Conservation (phyloP, 2,797 vertebrate species). For the Hyperoplus lanceolatus region DNA sequence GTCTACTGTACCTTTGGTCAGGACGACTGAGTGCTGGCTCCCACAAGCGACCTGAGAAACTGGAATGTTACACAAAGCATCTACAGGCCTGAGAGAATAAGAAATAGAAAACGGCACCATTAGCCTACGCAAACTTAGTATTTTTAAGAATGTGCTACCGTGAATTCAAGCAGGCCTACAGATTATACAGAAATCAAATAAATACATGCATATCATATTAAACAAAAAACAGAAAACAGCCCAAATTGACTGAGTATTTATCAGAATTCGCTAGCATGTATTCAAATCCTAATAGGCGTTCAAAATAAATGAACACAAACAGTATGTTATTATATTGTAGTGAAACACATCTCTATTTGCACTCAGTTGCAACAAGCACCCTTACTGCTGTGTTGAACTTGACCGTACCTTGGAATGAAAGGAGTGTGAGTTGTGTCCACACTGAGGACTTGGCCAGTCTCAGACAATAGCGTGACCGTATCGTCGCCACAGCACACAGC, state of each 20-base stretch:
- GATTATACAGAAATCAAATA: too few relatives aligned
- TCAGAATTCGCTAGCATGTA: background rate
- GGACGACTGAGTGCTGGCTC: conserved; percentile 12
- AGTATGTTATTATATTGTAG: conserved; percentile 4
- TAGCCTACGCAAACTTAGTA: too few relatives aligned
- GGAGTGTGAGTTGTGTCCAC: conserved; percentile 33
- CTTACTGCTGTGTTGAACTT: too few relatives aligned
- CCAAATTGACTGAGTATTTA: background rate
- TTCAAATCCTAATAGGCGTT: too few relatives aligned
- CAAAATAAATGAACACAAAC: too few relatives aligned
- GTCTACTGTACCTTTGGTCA: conserved; percentile 86
- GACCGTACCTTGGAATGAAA: too few relatives aligned
- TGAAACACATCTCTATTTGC: background rate
- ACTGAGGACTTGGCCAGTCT: conserved; percentile 39
- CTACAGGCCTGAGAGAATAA: conserved; percentile 38
- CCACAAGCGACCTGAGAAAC: too few relatives aligned
- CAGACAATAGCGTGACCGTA: conserved; percentile 66
- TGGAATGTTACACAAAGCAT: too few relatives aligned
- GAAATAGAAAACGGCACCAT: background rate
- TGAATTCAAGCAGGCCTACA: too few relatives aligned
- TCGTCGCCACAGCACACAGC: conserved; percentile 77
- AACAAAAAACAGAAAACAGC: background rate
- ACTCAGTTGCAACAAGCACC: too few relatives aligned
- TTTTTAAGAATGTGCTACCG: too few relatives aligned
- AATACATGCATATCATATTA: too few relatives aligned